phyloP scores from a whole-genome alignment of 2,113 vertebrate species.

The Abramis brama region DNA sequence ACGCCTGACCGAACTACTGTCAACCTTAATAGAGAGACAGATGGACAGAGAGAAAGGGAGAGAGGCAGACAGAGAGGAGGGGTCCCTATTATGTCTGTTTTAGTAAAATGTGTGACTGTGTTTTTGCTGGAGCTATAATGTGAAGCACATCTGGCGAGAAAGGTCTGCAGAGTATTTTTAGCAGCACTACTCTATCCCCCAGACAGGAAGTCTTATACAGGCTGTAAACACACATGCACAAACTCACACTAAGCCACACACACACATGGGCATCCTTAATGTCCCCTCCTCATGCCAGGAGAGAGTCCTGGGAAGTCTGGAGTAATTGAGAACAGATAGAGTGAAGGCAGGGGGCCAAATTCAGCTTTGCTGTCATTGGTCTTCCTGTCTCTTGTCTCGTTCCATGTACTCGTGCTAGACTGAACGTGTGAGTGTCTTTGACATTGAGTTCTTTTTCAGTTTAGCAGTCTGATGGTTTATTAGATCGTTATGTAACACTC shows the following conservation, averaged over 20 bases:
- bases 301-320: constrained; percentile 28
- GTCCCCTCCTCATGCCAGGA: constrained; percentile 36
- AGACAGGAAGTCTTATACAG: constrained; percentile 60
- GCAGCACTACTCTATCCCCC: constrained; percentile 51
- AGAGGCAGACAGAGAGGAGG: not conserved
- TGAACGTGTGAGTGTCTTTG: constrained; percentile 8
- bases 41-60: not conserved
- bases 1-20: constrained; percentile 26
- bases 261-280: constrained; percentile 24
- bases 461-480: constrained; percentile 24
- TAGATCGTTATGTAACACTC: not conserved
- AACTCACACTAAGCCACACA: constrained; percentile 29
- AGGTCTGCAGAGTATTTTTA: constrained; percentile 61
- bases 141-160: constrained; percentile 60
- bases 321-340: constrained; percentile 59
- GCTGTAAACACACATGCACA: constrained; percentile 45
- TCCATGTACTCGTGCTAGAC: not conserved
- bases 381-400: not conserved
- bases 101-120: constrained; percentile 21
- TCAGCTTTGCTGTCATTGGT: constrained; percentile 29
- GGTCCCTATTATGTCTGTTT: constrained; percentile 27
- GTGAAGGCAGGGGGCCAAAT: constrained; percentile 42
- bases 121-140: constrained; percentile 50
- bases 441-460: not conserved
- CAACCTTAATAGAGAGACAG: constrained; percentile 20